Evolutionary conservation across 2,797 vertebrate species (phyloP), one percentile per base, ranked within the genome.

Genomic region (Sciaenops ocellatus): DNA sequence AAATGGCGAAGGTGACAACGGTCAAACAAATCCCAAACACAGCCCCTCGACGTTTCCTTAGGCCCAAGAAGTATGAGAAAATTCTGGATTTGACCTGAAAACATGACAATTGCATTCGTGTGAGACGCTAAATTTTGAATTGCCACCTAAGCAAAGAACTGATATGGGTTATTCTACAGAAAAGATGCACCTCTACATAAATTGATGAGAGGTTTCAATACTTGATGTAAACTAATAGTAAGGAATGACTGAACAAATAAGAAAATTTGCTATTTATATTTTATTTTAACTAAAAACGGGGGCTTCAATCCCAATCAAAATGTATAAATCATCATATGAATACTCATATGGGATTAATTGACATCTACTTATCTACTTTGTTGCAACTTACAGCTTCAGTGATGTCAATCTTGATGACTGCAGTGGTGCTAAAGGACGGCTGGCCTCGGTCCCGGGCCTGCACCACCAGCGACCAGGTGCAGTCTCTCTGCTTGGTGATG

Each of bases 361-460:
- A 9, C 34, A 38, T 38, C 34, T 38, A 38, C 34, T 38, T 38
- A 38, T 9, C 34, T 38, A 38, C 8, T 38, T 9, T 38, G 8
- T 38, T 38, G 8, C 11, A 20, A 90, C 96, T 95, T 94, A 99
- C 98, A 91, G 97, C 97, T 77, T 99, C 98, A 50, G 96, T 97
- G 89, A 99, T 96, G 90, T 98, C 97, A 13, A 99, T 98, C 92
- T 97, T 99, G 87, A 99, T 92, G 12, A 99, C 94, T 2, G 98
- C 97, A 0, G 97, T 99, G 75, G 98, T 99, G 78, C 97, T 99
- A 92, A 99, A 99, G 54, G 98, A 98, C 0, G 98, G 98, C 7
- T 97, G 97, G 20, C 98, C 98, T 26, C 95, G 89, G 90, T 99
- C 98, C 83, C 97, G 96, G 68, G 98, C 98, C 89, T 98, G 97